Evolutionary conservation across 2,113 vertebrate genomes (phyloP), one percentile per base, ranked within the genome.

Genomic region (Notothenia coriiceps): DNA sequence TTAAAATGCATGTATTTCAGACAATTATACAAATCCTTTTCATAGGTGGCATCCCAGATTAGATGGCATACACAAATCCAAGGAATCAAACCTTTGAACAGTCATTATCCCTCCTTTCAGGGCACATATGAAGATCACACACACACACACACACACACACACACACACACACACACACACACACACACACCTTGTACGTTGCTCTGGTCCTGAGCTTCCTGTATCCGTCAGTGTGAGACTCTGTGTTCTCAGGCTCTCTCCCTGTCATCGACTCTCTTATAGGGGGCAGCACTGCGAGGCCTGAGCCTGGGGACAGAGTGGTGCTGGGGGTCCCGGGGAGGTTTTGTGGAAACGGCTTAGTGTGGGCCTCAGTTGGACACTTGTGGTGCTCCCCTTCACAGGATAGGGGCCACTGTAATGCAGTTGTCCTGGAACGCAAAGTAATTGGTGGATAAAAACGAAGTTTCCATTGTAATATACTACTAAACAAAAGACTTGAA

Each of bases 151-250:
- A 35, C 33, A 35, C 33, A 35, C 35, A 35, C 35, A 35, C 35
- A 35, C 35, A 35, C 35, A 35, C 35, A 35, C 35, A 40, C 35
- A 40, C 35, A 40, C 35, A 40, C 35, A 35, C 35, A 35, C 35
- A 74, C 43, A 50, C 40, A 85, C 90, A 22, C 81, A 98, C 97
- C 97, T 97, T 97, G 70, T 84, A 91, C 10, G 60, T 55, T 57
- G 14, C 70, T n/a, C 83, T 91, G 4, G 88, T 85, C 77, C 83
- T 92, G 10, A 82, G 89, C 25, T 92, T 90, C 2, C 80, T 96
- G 72, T 94, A 95, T 0, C 94, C 90, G 55, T 95, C 95, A 0
- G 96, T 83, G 5, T 51, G 85, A 62, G 11, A n/a, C 11, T 50
- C 54, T 43, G 87, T 75, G 22, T 64, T 71, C 49, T 20, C 85